Base-by-base conservation (phyloP, 1,140 invertebrate genomes). In the Achroia grisella region DNA sequence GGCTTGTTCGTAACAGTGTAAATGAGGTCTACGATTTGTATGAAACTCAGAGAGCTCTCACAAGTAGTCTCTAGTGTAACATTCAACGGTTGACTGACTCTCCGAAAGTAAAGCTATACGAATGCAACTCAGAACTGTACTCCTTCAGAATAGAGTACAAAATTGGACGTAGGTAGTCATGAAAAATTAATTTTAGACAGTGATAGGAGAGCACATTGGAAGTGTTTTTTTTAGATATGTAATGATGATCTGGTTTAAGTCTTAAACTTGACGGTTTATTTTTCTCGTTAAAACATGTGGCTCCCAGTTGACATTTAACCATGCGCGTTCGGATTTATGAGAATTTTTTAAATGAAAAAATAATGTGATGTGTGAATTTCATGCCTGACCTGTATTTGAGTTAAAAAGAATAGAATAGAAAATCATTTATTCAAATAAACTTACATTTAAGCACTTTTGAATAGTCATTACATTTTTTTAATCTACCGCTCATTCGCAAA, bases 31-130 rank as follows among this genome's bases (percentile, higher is more conserved):
- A 37, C 14, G 17, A 29, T 39, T 42, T 32, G 39, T 32, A 32
- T 31, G 29, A 42, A 42, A 42, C 39, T 42, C 9, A 14, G 13
- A 42, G 31, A 42, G 39, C 39, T 42, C 39, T 42, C 29, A 15
- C 4, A 32, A 28, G 9, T 15, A 8, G 39, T 32, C 39, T 42
- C 39, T 4, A 6, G 28, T 17, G 39, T 17, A 10, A 42, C 39
- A 42, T 42, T 30, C 8, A 32, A 31, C 13, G 39, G 12, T 17
- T 42, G 28, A 17, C 11, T 42, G 39, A 30, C 29, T 42, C 9
- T n/a, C 12, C 37, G 37, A 23, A 39, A 30, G 37, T 14, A 17
- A 15, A 17, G n/a, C 35, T 15, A 37, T 10, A 14, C 10, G 35
- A 37, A 14, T n/a, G 14, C 35, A 17, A 37, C 2, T 37, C 8